These are phyloP conservation scores for Heliconius hewitsoni DNA, from an alignment of 1,140 invertebrate species.

Conservation along the genomic window DNA sequence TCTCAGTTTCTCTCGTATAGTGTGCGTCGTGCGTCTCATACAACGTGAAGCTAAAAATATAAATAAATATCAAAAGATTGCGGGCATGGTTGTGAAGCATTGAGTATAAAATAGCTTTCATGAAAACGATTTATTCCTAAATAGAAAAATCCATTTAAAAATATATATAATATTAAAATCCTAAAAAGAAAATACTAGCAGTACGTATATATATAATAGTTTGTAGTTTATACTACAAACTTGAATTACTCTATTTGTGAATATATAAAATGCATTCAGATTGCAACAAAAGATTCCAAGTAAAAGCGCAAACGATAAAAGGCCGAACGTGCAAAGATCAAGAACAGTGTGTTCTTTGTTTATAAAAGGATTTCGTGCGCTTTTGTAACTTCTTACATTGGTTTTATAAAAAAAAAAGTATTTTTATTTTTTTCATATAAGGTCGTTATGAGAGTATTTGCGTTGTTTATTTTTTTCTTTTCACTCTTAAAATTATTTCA, in stretches of 20 bases:
- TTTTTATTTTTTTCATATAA: not conserved
- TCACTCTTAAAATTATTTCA: too few species aligned
- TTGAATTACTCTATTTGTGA: slow-evolving; percentile 22
- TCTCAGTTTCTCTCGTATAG: too few species aligned
- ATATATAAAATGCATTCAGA: slow-evolving; percentile 26
- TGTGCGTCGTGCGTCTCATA: too few species aligned
- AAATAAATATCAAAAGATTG: not conserved
- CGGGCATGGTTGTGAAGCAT: not conserved
- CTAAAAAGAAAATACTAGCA: too few species aligned
- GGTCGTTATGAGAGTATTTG: not conserved
- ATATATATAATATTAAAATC: too few species aligned
- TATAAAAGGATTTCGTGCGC: slow-evolving; percentile 15
- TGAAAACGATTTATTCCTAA: not conserved
- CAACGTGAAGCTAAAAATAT: too few species aligned
- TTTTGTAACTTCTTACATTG: slow-evolving; percentile 17
- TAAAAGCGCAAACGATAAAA: slow-evolving; percentile 23
- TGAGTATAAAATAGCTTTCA: not conserved
- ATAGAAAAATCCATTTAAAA: not conserved
- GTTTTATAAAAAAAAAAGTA: not conserved
- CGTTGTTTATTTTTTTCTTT: not conserved
- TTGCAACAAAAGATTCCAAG: slow-evolving; percentile 24
- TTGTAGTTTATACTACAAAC: not conserved
- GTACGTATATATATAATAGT: not conserved
- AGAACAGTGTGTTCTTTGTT: slow-evolving; percentile 5
- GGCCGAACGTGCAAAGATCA: slow-evolving; percentile 22